Percentiles rank a stretch among this genome's conserved stretches.
Evolutionary conservation across 1,140 invertebrate genomes (phyloP).

Genomic region (Drosophila melanogaster): DNA sequence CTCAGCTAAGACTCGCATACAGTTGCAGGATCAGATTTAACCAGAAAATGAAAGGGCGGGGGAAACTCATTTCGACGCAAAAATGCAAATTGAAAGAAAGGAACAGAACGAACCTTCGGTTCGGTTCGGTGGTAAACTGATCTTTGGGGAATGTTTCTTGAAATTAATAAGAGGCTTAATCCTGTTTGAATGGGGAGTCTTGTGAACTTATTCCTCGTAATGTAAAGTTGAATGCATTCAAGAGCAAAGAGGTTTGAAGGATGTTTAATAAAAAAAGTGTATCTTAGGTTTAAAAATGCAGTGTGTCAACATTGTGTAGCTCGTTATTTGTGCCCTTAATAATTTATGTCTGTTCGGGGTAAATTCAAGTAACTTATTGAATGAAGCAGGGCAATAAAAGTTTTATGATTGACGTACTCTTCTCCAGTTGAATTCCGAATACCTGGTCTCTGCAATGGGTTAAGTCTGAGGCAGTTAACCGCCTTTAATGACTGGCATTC

Average conservation of each 20-base stretch:
- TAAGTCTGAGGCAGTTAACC: constrained; percentile 68
- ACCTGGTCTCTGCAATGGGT: constrained; percentile 37
- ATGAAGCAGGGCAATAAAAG: constrained; percentile 61
- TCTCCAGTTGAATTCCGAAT: not conserved
- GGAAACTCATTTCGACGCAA: not conserved
- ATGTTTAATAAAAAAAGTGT: too few relatives aligned
- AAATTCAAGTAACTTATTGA: constrained; percentile 70
- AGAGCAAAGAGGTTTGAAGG: too few relatives aligned
- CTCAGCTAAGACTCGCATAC: constrained; percentile 30
- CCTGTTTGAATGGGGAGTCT: too few relatives aligned
- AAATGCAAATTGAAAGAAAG: not conserved
- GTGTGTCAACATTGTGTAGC: constrained; percentile 1
- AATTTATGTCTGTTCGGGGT: constrained; percentile 60
- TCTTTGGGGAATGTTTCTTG: constrained; percentile 11
- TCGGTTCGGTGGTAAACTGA: constrained; percentile 15
- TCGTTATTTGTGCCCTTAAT: constrained; percentile 54
- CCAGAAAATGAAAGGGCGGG: constrained; percentile 1
- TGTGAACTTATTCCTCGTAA: too few relatives aligned
- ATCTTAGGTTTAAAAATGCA: not conserved
- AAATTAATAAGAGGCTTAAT: not conserved
- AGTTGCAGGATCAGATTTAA: constrained; percentile 31
- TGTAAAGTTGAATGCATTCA: too few relatives aligned
- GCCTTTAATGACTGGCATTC: constrained; percentile 62
- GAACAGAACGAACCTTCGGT: not conserved
- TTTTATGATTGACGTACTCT: constrained; percentile 55